Evolutionary conservation across 2,797 vertebrate species (phyloP).

Genomic region (Heterohyrax brucei): DNA sequence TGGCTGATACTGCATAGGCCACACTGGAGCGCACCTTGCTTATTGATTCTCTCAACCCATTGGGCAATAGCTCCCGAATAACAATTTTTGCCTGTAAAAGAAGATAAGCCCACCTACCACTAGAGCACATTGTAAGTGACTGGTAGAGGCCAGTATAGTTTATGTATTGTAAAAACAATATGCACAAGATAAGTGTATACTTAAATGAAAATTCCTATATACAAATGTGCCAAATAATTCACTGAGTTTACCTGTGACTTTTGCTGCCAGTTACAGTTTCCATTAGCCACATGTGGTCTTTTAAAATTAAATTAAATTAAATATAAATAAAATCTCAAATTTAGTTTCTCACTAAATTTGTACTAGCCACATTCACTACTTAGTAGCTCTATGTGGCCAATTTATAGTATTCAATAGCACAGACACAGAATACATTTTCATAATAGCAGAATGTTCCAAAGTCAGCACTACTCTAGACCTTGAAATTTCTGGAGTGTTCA

Average conservation of each 20-base stretch:
- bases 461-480: neutral
- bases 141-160: neutral
- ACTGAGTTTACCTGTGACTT: neutral
- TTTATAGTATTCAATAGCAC: neutral
- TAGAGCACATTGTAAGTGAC: neutral
- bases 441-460: neutral
- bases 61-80: constrained; percentile 97
- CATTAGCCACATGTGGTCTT: neutral
- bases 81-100: constrained; percentile 95
- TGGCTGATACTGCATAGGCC: constrained; percentile 98
- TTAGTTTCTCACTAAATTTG: neutral
- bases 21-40: constrained; percentile 99
- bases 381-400: neutral
- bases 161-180: neutral
- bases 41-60: constrained; percentile 96
- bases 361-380: neutral
- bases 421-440: neutral
- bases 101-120: constrained; percentile 6
- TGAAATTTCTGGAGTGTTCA: neutral
- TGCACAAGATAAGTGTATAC: fast-evolving
- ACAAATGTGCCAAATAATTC: neutral
- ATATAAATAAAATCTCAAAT: neutral
- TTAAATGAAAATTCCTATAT: neutral
- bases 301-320: neutral
- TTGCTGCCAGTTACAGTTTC: neutral